A percentile compares a stretch with the other conserved stretches of the same genome.
phyloP scores from a whole-genome alignment of 2,113 vertebrate genomes.

The Passerina amoena region DNA sequence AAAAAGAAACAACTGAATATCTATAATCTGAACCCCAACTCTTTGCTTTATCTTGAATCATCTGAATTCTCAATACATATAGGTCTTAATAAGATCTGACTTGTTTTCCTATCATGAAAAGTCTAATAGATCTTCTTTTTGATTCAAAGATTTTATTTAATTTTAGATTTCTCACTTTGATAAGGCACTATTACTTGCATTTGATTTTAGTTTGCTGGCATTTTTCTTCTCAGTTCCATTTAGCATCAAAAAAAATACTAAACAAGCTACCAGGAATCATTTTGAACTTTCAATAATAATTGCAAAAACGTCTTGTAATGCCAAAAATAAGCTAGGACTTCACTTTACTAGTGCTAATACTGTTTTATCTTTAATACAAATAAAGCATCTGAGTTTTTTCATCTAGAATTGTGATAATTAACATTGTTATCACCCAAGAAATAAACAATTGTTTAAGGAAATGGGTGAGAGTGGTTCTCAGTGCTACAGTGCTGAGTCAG shows the following conservation, averaged over 20 bases:
- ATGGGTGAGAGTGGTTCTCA: slow-evolving; percentile 57
- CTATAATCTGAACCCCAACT: not conserved
- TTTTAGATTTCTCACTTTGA: slow-evolving; percentile 25
- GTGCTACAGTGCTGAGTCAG: slow-evolving; percentile 70
- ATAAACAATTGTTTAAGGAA: slow-evolving; percentile 78
- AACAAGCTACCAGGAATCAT: not conserved
- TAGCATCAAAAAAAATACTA: not conserved
- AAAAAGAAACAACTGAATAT: not conserved
- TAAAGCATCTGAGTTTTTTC: not conserved
- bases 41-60: not conserved
- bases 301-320: not conserved
- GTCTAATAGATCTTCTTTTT: not conserved
- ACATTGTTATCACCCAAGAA: slow-evolving; percentile 72
- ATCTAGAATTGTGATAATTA: slow-evolving; percentile 56
- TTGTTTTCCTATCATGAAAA: not conserved
- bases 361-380: slow-evolving; percentile 23
- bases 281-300: not conserved
- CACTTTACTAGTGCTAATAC: not conserved
- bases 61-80: not conserved
- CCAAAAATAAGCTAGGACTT: not conserved
- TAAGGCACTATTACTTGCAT: not conserved
- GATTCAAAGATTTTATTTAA: slow-evolving; percentile 21
- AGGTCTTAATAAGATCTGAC: not conserved
- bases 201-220: not conserved
- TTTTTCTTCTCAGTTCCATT: not conserved